Evolutionary conservation across 2,888 invertebrate genomes (phyloP).

Genomic region (Mongoloraphidia duomilia): DNA sequence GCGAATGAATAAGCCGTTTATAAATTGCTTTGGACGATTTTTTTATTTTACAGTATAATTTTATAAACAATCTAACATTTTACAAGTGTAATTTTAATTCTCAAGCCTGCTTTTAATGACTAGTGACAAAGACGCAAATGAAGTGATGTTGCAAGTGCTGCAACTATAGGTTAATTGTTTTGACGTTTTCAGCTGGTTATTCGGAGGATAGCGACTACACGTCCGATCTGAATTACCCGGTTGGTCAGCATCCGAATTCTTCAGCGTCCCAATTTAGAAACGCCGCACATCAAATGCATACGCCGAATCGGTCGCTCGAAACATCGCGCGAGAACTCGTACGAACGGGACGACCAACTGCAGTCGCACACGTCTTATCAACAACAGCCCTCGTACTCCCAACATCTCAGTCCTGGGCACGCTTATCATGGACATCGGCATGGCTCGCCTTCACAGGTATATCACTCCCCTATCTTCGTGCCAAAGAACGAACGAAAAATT

Average conservation of each 20-base stretch:
- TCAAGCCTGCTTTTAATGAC: too few relatives aligned
- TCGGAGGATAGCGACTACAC: constrained; percentile 97
- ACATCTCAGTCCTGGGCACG: constrained; percentile 26
- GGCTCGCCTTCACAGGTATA: constrained; percentile 16
- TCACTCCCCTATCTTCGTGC: not conserved
- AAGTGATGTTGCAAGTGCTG: too few relatives aligned
- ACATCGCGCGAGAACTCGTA: constrained; percentile 72
- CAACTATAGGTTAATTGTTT: not conserved
- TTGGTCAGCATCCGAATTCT: constrained; percentile 78
- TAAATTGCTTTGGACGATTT: too few relatives aligned
- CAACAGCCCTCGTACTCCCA: constrained; percentile 13
- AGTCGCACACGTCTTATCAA: constrained; percentile 21
- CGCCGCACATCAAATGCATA: constrained; percentile 63
- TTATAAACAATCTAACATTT: too few relatives aligned
- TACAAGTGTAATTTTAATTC: too few relatives aligned
- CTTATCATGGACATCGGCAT: constrained; percentile 20
- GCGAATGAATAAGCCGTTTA: too few relatives aligned
- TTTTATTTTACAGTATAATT: too few relatives aligned
- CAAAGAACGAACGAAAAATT: not conserved
- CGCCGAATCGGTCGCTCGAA: constrained; percentile 63
- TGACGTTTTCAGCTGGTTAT: constrained; percentile 63
- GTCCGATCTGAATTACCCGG: constrained; percentile 88
- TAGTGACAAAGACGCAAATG: too few relatives aligned
- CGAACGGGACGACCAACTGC: constrained; percentile 53
- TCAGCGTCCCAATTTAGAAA: constrained; percentile 79